These are phyloP conservation scores for Phalloptychus januarius DNA, from an alignment of 2,797 vertebrate genomes.

Conservation along the genomic window DNA sequence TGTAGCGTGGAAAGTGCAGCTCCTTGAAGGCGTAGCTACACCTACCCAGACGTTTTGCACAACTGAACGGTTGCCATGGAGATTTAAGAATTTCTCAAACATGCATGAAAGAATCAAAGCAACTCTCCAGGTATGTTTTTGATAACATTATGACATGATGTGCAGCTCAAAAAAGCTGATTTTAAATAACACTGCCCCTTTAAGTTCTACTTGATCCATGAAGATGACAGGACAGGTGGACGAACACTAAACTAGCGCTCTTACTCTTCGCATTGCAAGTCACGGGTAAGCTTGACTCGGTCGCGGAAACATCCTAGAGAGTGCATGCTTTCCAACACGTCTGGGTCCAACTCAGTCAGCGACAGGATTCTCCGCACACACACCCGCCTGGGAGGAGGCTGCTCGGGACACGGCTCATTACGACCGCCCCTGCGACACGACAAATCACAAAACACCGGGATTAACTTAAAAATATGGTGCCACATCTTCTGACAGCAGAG, in stretches of 20 bases:
- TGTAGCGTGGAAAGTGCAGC: no score
- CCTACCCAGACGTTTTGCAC: no score
- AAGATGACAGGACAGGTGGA: no score
- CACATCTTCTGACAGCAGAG: slow-evolving; percentile 2
- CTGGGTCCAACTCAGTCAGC: slow-evolving; percentile 91
- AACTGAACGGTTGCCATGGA: no score
- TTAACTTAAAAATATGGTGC: not conserved
- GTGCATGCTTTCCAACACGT: slow-evolving; percentile 94
- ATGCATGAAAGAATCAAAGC: no score
- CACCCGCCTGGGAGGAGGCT: slow-evolving; percentile 88
- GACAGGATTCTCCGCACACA: slow-evolving; percentile 87
- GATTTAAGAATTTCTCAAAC: no score
- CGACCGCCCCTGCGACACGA: slow-evolving; percentile 81
- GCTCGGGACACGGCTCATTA: slow-evolving; percentile 89
- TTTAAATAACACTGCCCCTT: no score
- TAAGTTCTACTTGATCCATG: not conserved
- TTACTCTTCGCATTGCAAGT: slow-evolving; percentile 91
- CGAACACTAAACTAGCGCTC: slow-evolving; percentile 19
- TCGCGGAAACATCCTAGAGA: slow-evolving; percentile 94
- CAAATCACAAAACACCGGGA: not conserved
- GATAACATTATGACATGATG: no score
- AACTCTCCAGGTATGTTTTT: no score
- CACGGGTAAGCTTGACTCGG: slow-evolving; percentile 88
- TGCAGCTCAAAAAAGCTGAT: no score
- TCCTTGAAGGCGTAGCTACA: no score